Evolutionary conservation across 2,888 invertebrate genomes (phyloP), one percentile per base, ranked within the genome.

Genomic region (Seira sanloemensis): DNA sequence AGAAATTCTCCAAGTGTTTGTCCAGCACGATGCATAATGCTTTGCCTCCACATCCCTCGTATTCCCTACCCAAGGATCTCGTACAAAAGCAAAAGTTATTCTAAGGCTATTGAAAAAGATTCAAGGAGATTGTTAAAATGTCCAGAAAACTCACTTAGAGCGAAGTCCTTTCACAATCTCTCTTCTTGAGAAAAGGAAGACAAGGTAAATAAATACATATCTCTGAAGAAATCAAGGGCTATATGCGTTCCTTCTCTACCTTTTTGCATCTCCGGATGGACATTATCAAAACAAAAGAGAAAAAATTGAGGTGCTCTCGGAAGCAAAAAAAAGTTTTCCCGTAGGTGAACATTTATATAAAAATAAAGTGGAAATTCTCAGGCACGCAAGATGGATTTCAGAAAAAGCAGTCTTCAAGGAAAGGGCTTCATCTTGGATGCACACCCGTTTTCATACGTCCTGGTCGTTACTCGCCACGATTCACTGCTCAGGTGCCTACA

Each of bases 281-380:
- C 72, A 72, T 72, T 72, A 72, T 72, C 46, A 72, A 72, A 72
- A 72, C 72, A 72, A 72, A 72, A 72, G 71, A 69, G 71, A 23
- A 23, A 72, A 58, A 72, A 54, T 54, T 21, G 18, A 21, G 67
- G 24, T 24, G 24, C 25, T n/a, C n/a, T 37, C 37, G 37, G 18
- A 18, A 71, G 23, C n/a, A 50, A n/a, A 50, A 50, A 50, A 37
- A 50, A 50, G 50, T 50, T 50, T 50, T 50, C 50, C 50, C 50
- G 50, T 50, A 50, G 50, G 50, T 50, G 50, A 18, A 50, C 50
- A 18, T 50, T 50, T 50, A 50, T 50, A n/a, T 12, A 50, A 50
- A 18, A 18, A 50, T n/a, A 50, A 50, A 12, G 50, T 50, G 50
- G 50, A 21, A 46, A 46, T 9, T 50, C 46, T 37, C 71, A 19